These are phyloP conservation scores for Drosophila subquinaria DNA, from an alignment of 2,888 invertebrate genomes.

Conservation along the genomic window DNA sequence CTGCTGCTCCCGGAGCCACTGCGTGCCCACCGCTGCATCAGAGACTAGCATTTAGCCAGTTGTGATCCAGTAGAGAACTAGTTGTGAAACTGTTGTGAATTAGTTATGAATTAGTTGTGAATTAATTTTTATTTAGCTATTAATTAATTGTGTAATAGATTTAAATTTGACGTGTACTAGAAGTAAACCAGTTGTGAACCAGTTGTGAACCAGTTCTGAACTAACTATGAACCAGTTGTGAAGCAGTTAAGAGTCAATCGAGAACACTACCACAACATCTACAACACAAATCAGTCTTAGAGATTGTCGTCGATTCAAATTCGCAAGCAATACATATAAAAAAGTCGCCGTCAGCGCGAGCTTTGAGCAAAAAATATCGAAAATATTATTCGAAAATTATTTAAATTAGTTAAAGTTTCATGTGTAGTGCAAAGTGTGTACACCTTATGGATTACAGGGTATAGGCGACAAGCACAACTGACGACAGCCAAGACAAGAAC, in stretches of 20 bases:
- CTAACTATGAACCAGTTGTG: not conserved
- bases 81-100: not conserved
- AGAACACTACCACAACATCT: no score
- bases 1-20: no score
- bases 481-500: conserved; percentile 31
- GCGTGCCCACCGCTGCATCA: no score
- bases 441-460: conserved; percentile 14
- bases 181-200: not conserved
- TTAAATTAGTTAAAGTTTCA: not conserved
- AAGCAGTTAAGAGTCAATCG: not conserved
- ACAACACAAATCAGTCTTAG: no score
- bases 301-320: no score
- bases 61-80: not conserved
- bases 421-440: not conserved
- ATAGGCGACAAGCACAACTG: conserved; percentile 18
- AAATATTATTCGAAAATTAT: no score
- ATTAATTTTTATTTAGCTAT: not conserved
- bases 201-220: not conserved
- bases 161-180: no score
- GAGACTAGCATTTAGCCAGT: no score
- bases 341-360: no score
- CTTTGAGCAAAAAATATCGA: no score
- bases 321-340: no score
- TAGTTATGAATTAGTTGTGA: not conserved
- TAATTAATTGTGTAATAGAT: not conserved